Percentiles rank a stretch among this genome's conserved stretches.
Evolutionary conservation across 2,797 vertebrate genomes (phyloP).

Genomic region (Threskiornis aethiopicus): DNA sequence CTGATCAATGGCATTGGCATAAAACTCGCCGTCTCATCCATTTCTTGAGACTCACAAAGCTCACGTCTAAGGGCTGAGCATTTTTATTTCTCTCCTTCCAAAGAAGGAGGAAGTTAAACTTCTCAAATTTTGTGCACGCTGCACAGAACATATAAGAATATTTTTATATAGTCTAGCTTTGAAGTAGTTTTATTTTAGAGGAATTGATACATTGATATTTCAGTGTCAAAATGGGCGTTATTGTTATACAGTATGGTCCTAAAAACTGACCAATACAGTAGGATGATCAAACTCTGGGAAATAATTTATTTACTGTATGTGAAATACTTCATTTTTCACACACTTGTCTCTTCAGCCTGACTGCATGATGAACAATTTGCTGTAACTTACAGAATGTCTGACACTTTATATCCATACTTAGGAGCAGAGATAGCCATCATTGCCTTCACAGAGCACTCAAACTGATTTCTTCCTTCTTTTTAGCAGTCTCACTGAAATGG

Average conservation of each 20-base stretch:
- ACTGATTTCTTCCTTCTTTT: background rate
- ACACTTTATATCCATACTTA: background rate
- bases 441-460: background rate
- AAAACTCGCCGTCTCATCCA: accelerated
- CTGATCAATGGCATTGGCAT: background rate
- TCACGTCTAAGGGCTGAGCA: background rate
- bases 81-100: background rate
- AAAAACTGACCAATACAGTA: background rate
- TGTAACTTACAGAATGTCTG: background rate
- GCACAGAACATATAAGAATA: background rate
- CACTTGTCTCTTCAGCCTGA: background rate
- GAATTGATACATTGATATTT: background rate
- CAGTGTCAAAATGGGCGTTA: background rate
- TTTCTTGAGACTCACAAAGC: background rate
- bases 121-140: background rate
- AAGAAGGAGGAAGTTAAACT: background rate
- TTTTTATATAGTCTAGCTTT: background rate
- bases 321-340: background rate
- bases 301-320: background rate
- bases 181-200: background rate
- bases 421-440: background rate
- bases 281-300: background rate
- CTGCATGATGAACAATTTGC: background rate
- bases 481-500: background rate
- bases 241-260: background rate